These are phyloP conservation scores for Spodoptera exigua DNA, from an alignment of 2,888 invertebrate species.

Conservation along the genomic window DNA sequence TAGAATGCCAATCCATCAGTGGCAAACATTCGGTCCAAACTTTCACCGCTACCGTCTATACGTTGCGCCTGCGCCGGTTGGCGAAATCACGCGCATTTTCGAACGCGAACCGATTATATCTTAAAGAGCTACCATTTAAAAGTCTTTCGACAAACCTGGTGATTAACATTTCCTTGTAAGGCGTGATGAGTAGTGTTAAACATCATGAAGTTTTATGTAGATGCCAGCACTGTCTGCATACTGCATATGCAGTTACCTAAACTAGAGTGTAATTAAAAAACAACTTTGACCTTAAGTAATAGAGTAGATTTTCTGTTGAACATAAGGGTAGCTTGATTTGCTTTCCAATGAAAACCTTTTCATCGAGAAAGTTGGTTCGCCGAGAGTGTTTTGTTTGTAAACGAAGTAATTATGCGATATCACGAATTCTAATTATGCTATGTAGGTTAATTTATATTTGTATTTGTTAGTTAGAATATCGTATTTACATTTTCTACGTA, in stretches of 20 bases:
- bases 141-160: slow-evolving; percentile 49
- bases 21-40: not conserved
- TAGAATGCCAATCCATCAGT: too few species aligned
- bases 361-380: slow-evolving; percentile 24
- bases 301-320: too few species aligned
- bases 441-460: slow-evolving; percentile 18
- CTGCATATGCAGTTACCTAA: too few species aligned
- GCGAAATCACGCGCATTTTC: slow-evolving; percentile 41
- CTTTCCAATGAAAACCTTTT: slow-evolving; percentile 10
- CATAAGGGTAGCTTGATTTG: too few species aligned
- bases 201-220: slow-evolving; percentile 41
- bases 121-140: slow-evolving; percentile 43
- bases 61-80: slow-evolving; percentile 34
- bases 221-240: too few species aligned
- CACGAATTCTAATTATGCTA: slow-evolving; percentile 33
- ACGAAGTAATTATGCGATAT: slow-evolving; percentile 40
- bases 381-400: slow-evolving; percentile 16
- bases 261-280: too few species aligned
- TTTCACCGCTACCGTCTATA: slow-evolving; percentile 37
- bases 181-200: slow-evolving; percentile 28
- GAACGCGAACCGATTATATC: slow-evolving; percentile 45
- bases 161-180: slow-evolving; percentile 47
- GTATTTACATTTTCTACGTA: slow-evolving; percentile 11
- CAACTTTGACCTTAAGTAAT: too few species aligned
- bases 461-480: not conserved